A percentile compares a stretch with the other conserved stretches of the same genome.
Evolutionary conservation across 1,140 invertebrate species (phyloP).

Genomic region (Drosophila cardini): DNA sequence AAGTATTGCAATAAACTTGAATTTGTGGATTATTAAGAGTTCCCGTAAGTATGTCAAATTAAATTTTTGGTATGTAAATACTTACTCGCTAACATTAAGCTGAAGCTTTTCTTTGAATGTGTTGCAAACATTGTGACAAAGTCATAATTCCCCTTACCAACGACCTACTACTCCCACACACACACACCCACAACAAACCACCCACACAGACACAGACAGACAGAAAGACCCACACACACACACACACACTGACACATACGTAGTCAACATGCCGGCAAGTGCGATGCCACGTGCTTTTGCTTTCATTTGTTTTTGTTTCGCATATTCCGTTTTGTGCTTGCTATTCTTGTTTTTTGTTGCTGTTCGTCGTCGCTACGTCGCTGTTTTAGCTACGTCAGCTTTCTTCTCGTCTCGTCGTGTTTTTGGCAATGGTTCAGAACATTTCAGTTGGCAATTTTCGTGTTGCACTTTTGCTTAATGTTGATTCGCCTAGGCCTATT

Average conservation of each 20-base stretch:
- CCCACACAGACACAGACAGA: neutral
- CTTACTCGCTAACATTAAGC: neutral
- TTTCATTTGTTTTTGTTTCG: constrained; percentile 59
- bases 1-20: neutral
- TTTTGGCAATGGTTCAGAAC: constrained; percentile 65
- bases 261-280: constrained; percentile 36
- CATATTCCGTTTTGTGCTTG: constrained; percentile 47
- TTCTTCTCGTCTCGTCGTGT: constrained; percentile 46
- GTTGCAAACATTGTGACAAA: constrained; percentile 17
- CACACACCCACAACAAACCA: neutral
- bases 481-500: constrained; percentile 79
- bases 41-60: constrained; percentile 5
- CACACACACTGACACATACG: constrained; percentile 5
- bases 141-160: constrained; percentile 6
- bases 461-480: constrained; percentile 69
- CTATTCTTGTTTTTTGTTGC: constrained; percentile 25
- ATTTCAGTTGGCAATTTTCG: constrained; percentile 54
- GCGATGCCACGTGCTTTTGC: constrained; percentile 49
- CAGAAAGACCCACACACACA: constrained; percentile 12
- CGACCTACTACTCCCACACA: neutral
- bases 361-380: neutral
- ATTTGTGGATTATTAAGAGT: neutral
- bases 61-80: constrained; percentile 4
- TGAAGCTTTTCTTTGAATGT: constrained; percentile 6
- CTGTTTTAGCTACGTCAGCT: constrained; percentile 47